Conservation (phyloP, 2,888 invertebrate species). For the Dendrolimus houi region DNA sequence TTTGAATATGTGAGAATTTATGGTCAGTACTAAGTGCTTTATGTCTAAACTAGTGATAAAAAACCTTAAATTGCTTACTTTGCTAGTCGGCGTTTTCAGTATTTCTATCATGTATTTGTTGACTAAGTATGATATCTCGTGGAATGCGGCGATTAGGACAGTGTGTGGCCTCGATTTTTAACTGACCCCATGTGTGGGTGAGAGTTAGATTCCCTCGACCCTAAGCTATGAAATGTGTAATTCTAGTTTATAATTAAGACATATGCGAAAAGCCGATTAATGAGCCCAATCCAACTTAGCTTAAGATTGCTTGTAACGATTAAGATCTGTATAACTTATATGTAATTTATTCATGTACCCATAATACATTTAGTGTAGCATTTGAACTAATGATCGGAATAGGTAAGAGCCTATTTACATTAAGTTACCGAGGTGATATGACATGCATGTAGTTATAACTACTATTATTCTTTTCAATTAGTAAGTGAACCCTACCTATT, state of each 20-base stretch:
- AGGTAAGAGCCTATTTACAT: too few species aligned
- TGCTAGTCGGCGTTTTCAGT: too few species aligned
- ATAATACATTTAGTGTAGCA: conserved; percentile 35
- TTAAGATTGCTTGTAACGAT: conserved; percentile 41
- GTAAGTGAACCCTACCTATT: too few species aligned
- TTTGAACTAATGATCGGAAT: conserved; percentile 26
- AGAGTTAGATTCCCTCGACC: conserved; percentile 44
- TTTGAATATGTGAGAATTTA: too few species aligned
- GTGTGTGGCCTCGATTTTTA: conserved; percentile 71
- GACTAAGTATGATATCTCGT: background rate
- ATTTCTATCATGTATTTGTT: too few species aligned
- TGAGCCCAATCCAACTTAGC: conserved; percentile 32
- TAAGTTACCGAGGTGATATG: too few species aligned
- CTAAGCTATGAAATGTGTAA: conserved; percentile 72
- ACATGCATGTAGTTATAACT: too few species aligned
- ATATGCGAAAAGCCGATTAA: conserved; percentile 14
- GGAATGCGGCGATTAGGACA: conserved; percentile 44
- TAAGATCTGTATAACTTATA: conserved; percentile 39
- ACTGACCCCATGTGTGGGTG: conserved; percentile 32
- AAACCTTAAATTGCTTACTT: too few species aligned
- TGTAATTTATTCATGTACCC: conserved; percentile 34
- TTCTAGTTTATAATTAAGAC: conserved; percentile 34
- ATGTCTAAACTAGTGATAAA: too few species aligned
- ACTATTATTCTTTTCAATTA: too few species aligned
- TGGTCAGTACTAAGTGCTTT: too few species aligned